phyloP scores from a whole-genome alignment of 2,888 invertebrate genomes.

The Leucania comma region DNA sequence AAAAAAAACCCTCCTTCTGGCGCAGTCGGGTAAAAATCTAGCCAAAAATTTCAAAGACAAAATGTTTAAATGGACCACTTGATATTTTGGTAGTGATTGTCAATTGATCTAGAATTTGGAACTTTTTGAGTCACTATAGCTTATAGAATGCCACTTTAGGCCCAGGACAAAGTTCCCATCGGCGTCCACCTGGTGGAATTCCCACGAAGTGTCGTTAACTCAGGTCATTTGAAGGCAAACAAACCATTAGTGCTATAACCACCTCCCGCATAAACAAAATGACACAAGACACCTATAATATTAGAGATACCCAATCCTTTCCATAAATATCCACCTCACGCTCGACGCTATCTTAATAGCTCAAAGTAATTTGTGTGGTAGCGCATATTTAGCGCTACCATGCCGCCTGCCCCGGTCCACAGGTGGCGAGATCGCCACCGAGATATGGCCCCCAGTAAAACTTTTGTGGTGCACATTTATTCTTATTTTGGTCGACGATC shows the following conservation, averaged over 20 bases:
- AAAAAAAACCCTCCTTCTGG: too few relatives aligned
- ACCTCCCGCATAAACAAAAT: constrained; percentile 27
- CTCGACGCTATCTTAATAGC: constrained; percentile 51
- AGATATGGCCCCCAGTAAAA: constrained; percentile 62
- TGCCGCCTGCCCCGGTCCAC: constrained; percentile 41
- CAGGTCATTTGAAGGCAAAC: constrained; percentile 1
- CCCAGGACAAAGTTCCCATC: not conserved
- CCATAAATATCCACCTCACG: constrained; percentile 34
- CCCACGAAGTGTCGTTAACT: not conserved
- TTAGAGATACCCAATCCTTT: constrained; percentile 29
- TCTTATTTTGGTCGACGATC: constrained; percentile 70
- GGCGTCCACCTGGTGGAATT: not conserved
- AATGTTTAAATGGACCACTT: too few relatives aligned
- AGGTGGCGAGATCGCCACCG: constrained; percentile 62
- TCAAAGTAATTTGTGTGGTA: constrained; percentile 60
- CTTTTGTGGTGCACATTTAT: constrained; percentile 62
- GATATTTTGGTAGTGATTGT: too few relatives aligned
- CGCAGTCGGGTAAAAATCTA: constrained; percentile 14
- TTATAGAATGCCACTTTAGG: not conserved
- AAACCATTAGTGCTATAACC: not conserved
- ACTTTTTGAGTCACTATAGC: not conserved
- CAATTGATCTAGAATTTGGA: too few relatives aligned
- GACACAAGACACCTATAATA: constrained; percentile 29
- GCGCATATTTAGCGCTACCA: constrained; percentile 54
- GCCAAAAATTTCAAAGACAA: too few relatives aligned